Conservation (phyloP, 2,888 invertebrate species). For the Amphipyra tragopoginis region DNA sequence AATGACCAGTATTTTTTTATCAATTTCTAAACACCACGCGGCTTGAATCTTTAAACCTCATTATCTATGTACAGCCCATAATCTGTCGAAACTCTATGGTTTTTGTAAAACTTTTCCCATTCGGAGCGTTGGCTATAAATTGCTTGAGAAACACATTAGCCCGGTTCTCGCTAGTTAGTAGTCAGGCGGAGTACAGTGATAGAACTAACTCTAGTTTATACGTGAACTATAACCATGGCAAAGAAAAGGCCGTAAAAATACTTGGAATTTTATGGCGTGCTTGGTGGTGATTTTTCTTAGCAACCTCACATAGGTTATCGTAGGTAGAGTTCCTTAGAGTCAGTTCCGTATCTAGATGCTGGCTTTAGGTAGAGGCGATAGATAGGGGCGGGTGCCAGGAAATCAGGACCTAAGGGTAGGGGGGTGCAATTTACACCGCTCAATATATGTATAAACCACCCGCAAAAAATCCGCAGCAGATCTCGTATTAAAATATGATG, state of each 20-base stretch:
- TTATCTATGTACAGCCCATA: constrained; percentile 44
- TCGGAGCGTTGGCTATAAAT: constrained; percentile 28
- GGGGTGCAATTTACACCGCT: too few species aligned
- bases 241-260: constrained; percentile 14
- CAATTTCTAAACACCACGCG: constrained; percentile 6
- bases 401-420: too few species aligned
- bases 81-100: constrained; percentile 44
- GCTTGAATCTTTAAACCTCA: constrained; percentile 24
- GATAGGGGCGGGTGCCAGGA: too few species aligned
- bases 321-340: too few species aligned
- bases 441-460: too few species aligned
- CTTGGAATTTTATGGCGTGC: constrained; percentile 12
- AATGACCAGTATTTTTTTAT: constrained; percentile 3
- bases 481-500: too few species aligned
- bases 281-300: constrained; percentile 8
- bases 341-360: too few species aligned
- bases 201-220: constrained; percentile 22
- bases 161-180: constrained; percentile 46
- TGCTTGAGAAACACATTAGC: constrained; percentile 53
- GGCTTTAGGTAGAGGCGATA: too few species aligned
- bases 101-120: constrained; percentile 45
- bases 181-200: constrained; percentile 25
- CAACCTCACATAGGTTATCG: constrained; percentile 5
- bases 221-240: constrained; percentile 20
- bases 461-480: too few species aligned